These are phyloP conservation scores for Drosophila hawaiiensis DNA, from an alignment of 2,888 invertebrate species.

Conservation along the genomic window DNA sequence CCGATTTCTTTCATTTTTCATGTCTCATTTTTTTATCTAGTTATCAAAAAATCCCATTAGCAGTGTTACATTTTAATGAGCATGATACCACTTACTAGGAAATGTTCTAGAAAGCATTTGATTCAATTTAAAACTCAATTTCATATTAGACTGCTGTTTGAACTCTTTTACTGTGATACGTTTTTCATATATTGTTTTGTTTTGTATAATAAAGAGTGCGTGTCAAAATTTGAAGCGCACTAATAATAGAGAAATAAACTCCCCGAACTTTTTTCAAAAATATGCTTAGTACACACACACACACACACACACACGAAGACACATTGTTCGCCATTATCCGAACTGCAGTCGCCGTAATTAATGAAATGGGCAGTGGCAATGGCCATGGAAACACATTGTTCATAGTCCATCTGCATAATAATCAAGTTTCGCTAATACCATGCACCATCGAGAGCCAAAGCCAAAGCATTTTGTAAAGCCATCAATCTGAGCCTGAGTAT, in stretches of 20 bases:
- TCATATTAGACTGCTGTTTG: neutral
- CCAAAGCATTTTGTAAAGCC: conserved; percentile 26
- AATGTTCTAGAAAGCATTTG: neutral
- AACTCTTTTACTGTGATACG: neutral
- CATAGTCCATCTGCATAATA: conserved; percentile 22
- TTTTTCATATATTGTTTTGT: neutral
- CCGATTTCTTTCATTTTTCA: neutral
- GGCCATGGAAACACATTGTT: conserved; percentile 3
- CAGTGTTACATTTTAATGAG: neutral
- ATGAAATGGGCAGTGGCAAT: conserved; percentile 4
- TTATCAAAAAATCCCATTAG: neutral
- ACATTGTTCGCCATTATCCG: neutral
- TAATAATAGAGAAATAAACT: neutral
- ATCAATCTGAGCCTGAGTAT: conserved; percentile 38
- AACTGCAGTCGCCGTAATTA: neutral
- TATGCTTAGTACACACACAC: neutral
- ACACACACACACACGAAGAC: neutral
- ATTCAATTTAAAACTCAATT: neutral
- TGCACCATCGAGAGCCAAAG: conserved; percentile 15
- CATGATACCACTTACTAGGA: neutral
- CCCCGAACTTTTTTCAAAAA: neutral
- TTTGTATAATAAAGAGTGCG: neutral
- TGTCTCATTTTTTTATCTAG: neutral
- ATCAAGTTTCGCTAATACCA: conserved; percentile 30
- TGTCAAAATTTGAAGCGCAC: neutral